Evolutionary conservation across 2,888 invertebrate species (phyloP), one percentile per base, ranked within the genome.

Genomic region (Ophonus ardosiacus): DNA sequence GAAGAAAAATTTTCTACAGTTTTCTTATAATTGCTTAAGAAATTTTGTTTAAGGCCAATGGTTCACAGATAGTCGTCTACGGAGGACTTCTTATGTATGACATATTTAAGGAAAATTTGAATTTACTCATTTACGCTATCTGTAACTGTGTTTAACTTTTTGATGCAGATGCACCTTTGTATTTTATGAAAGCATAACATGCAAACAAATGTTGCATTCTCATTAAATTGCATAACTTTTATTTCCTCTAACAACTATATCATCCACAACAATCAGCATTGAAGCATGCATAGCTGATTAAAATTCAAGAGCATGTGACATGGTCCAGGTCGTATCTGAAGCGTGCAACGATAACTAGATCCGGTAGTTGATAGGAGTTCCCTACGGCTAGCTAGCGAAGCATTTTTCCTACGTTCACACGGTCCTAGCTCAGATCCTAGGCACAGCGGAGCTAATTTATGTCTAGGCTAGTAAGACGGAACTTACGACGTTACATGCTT

Each of bases 321-420:
- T 18, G 59, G 17, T 61, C 59, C 18, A 61, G 63, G 31, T 21
- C 13, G 10, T 21, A 63, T 63, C 63, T 63, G 63, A 63, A 59
- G 63, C 63, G 21, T 63, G 63, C 18, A 63, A 63, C 63, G 24
- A 21, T 63, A 63, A 63, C 63, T 17, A 63, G 63, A 63, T 63
- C 63, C 63, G 63, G 63, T 63, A 63, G 63, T 21, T 21, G 63
- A 63, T 21, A 63, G 63, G 13, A 7, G 59, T 59, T 59, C 59
- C 59, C 59, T 18, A 18, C 59, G 59, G 59, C 59, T 18, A 59
- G 15, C 59, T 59, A 18, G 59, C 31, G 31, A 1, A 31, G 43
- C 21, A 63, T 63, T 63, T 63, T 63, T 63, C 21, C 21, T 21
- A 0, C 3, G 63, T 63, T 63, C 63, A 63, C 63, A 63, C 63